Base-by-base conservation (phyloP, 2,797 vertebrate species). In the Acanthopagrus latus region DNA sequence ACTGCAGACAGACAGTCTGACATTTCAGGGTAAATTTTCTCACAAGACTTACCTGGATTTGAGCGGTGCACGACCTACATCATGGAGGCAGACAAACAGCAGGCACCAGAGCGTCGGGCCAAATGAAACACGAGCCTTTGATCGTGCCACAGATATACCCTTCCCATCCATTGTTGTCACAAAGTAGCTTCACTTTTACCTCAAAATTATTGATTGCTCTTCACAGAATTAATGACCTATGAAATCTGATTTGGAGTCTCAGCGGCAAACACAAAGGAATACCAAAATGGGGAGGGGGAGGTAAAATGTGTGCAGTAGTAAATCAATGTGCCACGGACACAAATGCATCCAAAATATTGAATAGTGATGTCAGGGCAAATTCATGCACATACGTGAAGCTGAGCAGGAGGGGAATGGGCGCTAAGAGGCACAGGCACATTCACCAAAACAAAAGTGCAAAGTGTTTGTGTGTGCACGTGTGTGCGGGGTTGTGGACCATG, bases 221-320 rank as follows among this genome's bases (percentile, higher is more conserved):
- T 73, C 58, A 67, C 63, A 71, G 76, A 80, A 84, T 81, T 65
- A 84, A 84, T 84, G 64, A 83, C 68, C 80, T 68, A 25, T 85
- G 81, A 86, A 85, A 87, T 85, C 58, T 76, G 71, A 86, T 82
- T 84, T 86, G 43, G 33, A 86, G 76, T 59, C 78, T 70, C 81
- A 43, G 72, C 0, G 3, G 64, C 74, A 64, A 84, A 64, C 59
- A 64, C 63, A 44, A 59, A 62, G 44, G 47, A 69, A 68, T 48
- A 57, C 64, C 6, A 57, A 71, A 84, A 78, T 0, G 6, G 65
- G 13, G 16, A 14, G 7, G 33, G 51, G n/a, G 27, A 14, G n/a
- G 5, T 20, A 78, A 70, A 86, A 78, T 52, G 41, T 69, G 56
- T 56, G 33, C 38, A 48, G 27, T 43, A 64, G 51, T 52, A 47